Conservation (phyloP, 1,140 invertebrate species). For the Anoplolepis gracilipes region DNA sequence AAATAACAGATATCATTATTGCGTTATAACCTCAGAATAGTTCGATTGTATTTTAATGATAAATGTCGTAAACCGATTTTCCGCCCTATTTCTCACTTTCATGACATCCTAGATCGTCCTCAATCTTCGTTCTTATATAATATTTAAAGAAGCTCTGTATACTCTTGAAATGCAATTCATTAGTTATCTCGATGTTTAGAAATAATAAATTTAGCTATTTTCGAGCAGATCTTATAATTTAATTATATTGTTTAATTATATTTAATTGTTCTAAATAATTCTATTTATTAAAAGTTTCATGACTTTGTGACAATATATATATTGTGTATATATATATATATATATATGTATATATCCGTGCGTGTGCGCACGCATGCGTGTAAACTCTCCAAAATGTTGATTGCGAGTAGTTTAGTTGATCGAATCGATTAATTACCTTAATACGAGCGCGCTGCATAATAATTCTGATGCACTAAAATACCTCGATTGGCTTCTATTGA, state of each 20-base stretch:
- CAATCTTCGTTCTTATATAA: neutral
- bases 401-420: neutral
- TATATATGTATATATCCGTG: too few relatives aligned
- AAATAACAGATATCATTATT: conserved; percentile 12
- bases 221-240: neutral
- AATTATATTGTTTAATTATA: neutral
- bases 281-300: neutral
- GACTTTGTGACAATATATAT: neutral
- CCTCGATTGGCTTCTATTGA: neutral
- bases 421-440: neutral
- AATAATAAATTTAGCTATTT: neutral
- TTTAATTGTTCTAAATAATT: neutral
- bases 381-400: neutral
- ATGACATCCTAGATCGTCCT: too few relatives aligned
- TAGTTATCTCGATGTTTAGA: neutral
- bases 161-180: neutral
- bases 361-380: too few relatives aligned
- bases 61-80: neutral
- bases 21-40: neutral
- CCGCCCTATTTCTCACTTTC: neutral
- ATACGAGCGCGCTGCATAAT: neutral
- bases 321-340: too few relatives aligned
- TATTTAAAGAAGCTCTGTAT: neutral
- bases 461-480: neutral
- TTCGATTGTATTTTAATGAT: neutral